Base-by-base conservation (phyloP, 2,113 vertebrate genomes). In the Corythaixoides concolor region DNA sequence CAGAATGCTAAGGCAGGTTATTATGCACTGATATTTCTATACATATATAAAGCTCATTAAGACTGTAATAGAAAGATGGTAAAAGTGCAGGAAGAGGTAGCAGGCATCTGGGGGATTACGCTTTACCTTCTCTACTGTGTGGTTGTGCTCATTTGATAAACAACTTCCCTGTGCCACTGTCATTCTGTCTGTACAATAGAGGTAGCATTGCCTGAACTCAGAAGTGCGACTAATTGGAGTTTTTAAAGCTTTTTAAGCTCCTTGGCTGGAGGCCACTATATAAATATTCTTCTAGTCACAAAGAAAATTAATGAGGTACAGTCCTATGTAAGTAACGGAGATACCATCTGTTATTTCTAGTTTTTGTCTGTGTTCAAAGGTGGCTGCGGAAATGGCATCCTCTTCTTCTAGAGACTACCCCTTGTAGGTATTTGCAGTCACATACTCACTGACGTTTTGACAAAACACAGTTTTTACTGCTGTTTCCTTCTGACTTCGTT, bases 11-110 rank as follows among this genome's bases (percentile, higher is more conserved):
- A 93, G 70, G 88, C 87, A 88, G 85, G 95, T 97, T 95, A 94
- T 96, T 90, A 88, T 77, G 68, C 91, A 88, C 37, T 95, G 93
- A 93, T 95, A 95, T 91, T 93, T 94, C 94, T 89, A 74, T 93
- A 96, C 80, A 66, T 94, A 75, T 66, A 89, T 84, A 94, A 96
- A 96, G 84, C 88, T 95, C 74, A 95, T 97, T 96, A 96, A 90
- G 70, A 37, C 58, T 93, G 53, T 90, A 91, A 95, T 55, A 73
- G 89, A 82, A 78, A 41, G 50, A 73, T 47, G 89, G 91, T 49
- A 67, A 55, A 83, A 93, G 81, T 85, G 67, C 89, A 89, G 70
- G 81, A 82, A 35, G 27, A 78, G 50, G 27, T 85, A 58, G n/a
- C 59, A 91, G 81, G 63, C 37, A 24, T 91, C 69, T 47, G 69